Percentiles rank a stretch among this genome's conserved stretches.
These are phyloP conservation scores for Eretmochelys imbricata DNA, from an alignment of 2,113 vertebrate species.

Conservation along the genomic window DNA sequence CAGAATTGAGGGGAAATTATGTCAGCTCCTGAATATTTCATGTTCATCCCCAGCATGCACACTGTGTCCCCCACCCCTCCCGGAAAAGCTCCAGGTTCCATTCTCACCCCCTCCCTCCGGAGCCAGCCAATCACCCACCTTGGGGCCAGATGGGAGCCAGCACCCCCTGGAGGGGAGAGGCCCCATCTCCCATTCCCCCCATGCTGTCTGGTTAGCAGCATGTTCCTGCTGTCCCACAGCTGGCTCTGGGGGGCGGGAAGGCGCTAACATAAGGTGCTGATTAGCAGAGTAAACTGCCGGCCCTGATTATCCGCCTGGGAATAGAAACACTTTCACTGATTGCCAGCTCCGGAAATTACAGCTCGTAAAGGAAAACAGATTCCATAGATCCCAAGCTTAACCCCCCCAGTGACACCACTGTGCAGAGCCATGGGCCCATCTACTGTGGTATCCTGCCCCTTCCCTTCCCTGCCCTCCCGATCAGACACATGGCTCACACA, in stretches of 20 bases:
- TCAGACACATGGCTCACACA: background rate
- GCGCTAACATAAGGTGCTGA: conserved; percentile 25
- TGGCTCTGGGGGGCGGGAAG: background rate
- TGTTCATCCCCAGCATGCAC: too few relatives aligned
- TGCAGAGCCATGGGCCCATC: background rate
- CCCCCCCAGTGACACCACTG: conserved; percentile 56
- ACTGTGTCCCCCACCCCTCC: background rate
- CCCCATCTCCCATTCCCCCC: background rate
- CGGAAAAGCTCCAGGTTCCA: background rate
- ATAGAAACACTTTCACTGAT: conserved; percentile 66
- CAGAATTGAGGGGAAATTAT: too few relatives aligned
- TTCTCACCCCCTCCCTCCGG: background rate
- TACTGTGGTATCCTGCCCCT: background rate
- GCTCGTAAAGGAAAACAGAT: conserved; percentile 73
- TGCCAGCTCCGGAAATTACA: conserved; percentile 74
- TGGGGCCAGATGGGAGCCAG: too few relatives aligned
- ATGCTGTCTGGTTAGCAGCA: background rate
- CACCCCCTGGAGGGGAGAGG: background rate
- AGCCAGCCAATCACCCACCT: too few relatives aligned
- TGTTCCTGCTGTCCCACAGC: background rate
- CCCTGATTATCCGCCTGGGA: conserved; percentile 48
- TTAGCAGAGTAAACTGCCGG: conserved; percentile 24
- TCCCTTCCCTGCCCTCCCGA: background rate
- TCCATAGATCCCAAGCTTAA: conserved; percentile 17
- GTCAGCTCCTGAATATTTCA: too few relatives aligned